These are phyloP conservation scores for Embidobia sp. DNA, from an alignment of 2,888 invertebrate genomes.

Conservation along the genomic window DNA sequence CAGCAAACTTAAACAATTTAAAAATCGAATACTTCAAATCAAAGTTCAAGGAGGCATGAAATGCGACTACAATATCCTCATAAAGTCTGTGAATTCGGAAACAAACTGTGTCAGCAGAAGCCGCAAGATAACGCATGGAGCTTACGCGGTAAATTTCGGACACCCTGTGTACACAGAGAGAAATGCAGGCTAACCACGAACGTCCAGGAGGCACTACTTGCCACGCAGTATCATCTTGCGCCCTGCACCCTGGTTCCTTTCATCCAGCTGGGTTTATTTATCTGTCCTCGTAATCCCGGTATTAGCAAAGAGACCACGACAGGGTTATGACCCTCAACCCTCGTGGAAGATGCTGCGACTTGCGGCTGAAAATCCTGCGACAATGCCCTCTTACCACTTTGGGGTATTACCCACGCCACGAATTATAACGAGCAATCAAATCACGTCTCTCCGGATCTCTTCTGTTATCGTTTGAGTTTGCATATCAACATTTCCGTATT, in stretches of 20 bases:
- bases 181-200: slow-evolving; percentile 51
- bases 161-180: slow-evolving; percentile 54
- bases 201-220: slow-evolving; percentile 40
- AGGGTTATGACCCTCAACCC: slow-evolving; percentile 64
- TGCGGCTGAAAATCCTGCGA: slow-evolving; percentile 55
- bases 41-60: background rate
- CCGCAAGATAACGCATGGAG: slow-evolving; percentile 58
- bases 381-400: slow-evolving; percentile 60
- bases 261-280: slow-evolving; percentile 63
- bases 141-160: slow-evolving; percentile 58
- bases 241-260: slow-evolving; percentile 42
- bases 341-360: slow-evolving; percentile 53
- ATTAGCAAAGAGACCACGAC: slow-evolving; percentile 64
- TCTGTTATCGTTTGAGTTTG: background rate
- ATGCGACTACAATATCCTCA: slow-evolving; percentile 1
- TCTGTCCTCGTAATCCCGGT: slow-evolving; percentile 64
- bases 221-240: slow-evolving; percentile 53
- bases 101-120: slow-evolving; percentile 32
- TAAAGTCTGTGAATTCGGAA: slow-evolving; percentile 25
- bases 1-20: no score
- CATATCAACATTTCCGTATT: no score
- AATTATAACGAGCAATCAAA: slow-evolving; percentile 55
- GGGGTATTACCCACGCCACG: slow-evolving; percentile 42
- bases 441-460: slow-evolving; percentile 29
- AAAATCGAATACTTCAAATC: no score